Evolutionary conservation across 2,797 vertebrate genomes (phyloP), one percentile per base, ranked within the genome.

Genomic region (Hyperoplus immaculatus): DNA sequence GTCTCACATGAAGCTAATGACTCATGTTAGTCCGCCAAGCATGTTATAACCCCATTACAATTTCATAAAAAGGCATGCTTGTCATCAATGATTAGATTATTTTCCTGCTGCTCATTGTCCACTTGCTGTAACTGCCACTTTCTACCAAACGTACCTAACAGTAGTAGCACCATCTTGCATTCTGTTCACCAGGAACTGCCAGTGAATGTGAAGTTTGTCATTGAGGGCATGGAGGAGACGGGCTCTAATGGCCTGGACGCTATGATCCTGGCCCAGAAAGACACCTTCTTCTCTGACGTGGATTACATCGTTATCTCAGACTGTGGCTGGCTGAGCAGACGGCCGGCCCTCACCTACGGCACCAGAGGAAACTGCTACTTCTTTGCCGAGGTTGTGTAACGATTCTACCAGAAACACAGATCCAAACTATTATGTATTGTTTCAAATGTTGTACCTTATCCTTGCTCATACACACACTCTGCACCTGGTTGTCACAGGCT

Each of bases 171-270:
- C 14, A 11, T 13, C 53, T 29, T 46, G 3, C 55, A 69, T 14
- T 59, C 14, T 71, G 39, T 78, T 42, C 64, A 64, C 66, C 83
- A 96, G 95, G 94, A 94, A 18, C 87, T 96, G 51, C 97, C 97
- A 0, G 96, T 97, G 62, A 99, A 99, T 59, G 86, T 98, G 80
- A 97, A 97, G 89, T 97, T 97, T 85, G 46, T 99, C 74, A 94
- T 98, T 2, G 98, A 99, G 93, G 97, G 97, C 13, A 97, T 97
- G 96, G 97, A 99, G 81, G 97, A 99, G 93, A 96, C 94, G 0
- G 97, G 97, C 9, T 98, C 97, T 2, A 91, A 94, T 2, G 96
- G 95, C 4, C 90, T 99, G 81, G 95, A 97, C 12, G 92, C 95
- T 36, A 86, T 97, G 87, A 90, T 98, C 15, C 5, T 89, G 53